A percentile compares a stretch with the other conserved stretches of the same genome.
Conservation (phyloP, 2,888 invertebrate genomes). For the Calameuta idolon region DNA sequence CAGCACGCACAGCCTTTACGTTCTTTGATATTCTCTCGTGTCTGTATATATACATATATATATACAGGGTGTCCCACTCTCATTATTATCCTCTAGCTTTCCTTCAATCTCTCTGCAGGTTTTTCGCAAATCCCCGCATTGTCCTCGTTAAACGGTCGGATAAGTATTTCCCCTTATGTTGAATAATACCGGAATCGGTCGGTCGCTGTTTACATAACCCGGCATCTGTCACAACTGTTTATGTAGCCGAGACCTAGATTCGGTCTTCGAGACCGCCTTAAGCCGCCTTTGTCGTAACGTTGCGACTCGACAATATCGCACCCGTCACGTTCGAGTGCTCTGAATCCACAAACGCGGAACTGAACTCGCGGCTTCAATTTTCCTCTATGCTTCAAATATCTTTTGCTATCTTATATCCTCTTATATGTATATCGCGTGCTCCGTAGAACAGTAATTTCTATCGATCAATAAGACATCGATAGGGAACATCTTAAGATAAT, state of each 20-base stretch:
- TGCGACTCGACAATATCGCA: conserved; percentile 25
- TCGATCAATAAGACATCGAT: background rate
- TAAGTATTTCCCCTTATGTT: conserved; percentile 28
- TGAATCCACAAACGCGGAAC: conserved; percentile 44
- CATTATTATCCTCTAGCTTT: background rate
- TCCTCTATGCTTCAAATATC: background rate
- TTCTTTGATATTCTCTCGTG: too few species aligned
- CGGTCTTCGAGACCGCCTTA: conserved; percentile 36
- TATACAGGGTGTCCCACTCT: too few species aligned
- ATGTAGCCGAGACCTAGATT: conserved; percentile 45
- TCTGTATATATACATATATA: too few species aligned
- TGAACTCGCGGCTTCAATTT: background rate
- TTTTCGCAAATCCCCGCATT: conserved; percentile 55
- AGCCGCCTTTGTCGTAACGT: conserved; percentile 27
- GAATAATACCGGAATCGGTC: conserved; percentile 47
- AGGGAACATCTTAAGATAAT: background rate
- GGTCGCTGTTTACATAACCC: conserved; percentile 56
- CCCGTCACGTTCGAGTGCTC: conserved; percentile 46
- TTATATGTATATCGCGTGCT: background rate
- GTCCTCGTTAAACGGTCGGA: conserved; percentile 48
- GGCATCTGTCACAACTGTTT: conserved; percentile 63
- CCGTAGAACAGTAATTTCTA: background rate
- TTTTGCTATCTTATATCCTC: background rate
- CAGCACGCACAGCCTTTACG: background rate
- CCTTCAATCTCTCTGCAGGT: conserved; percentile 2